These are phyloP conservation scores for Apamea epomidion DNA, from an alignment of 2,888 invertebrate species.

Conservation along the genomic window DNA sequence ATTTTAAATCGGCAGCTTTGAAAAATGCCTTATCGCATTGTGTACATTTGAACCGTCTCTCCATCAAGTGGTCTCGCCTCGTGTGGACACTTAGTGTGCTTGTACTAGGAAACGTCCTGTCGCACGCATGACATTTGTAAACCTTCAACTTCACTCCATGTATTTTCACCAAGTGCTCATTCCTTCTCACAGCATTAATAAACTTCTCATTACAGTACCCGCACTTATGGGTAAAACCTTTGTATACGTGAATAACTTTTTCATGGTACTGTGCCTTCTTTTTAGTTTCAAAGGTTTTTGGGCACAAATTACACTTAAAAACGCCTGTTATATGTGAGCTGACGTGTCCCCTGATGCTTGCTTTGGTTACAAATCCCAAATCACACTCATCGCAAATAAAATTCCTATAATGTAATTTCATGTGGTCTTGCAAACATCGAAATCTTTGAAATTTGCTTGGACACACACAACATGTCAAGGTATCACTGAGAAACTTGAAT, in stretches of 20 bases:
- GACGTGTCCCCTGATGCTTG: constrained; percentile 8
- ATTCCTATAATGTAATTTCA: constrained; percentile 78
- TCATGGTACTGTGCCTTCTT: constrained; percentile 78
- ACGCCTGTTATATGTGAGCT: constrained; percentile 66
- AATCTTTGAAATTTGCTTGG: constrained; percentile 68
- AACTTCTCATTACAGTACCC: constrained; percentile 69
- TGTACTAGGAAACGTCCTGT: constrained; percentile 83
- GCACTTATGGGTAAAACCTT: constrained; percentile 63
- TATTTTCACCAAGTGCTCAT: constrained; percentile 64
- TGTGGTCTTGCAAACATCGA: constrained; percentile 74
- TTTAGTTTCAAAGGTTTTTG: constrained; percentile 79
- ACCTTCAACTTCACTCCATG: constrained; percentile 61
- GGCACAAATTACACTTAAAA: constrained; percentile 77
- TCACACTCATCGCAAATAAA: constrained; percentile 76
- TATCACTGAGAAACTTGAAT: constrained; percentile 75
- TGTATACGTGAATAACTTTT: constrained; percentile 58
- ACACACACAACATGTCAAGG: constrained; percentile 75
- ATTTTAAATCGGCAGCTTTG: constrained; percentile 71
- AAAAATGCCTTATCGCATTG: constrained; percentile 58
- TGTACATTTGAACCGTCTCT: constrained; percentile 61
- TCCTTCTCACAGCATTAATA: constrained; percentile 57
- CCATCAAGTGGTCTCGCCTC: constrained; percentile 75
- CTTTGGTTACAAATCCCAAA: constrained; percentile 45
- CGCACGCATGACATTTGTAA: constrained; percentile 69
- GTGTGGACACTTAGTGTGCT: constrained; percentile 84